phyloP scores from a whole-genome alignment of 2,797 vertebrate genomes.

The Argentina silus region DNA sequence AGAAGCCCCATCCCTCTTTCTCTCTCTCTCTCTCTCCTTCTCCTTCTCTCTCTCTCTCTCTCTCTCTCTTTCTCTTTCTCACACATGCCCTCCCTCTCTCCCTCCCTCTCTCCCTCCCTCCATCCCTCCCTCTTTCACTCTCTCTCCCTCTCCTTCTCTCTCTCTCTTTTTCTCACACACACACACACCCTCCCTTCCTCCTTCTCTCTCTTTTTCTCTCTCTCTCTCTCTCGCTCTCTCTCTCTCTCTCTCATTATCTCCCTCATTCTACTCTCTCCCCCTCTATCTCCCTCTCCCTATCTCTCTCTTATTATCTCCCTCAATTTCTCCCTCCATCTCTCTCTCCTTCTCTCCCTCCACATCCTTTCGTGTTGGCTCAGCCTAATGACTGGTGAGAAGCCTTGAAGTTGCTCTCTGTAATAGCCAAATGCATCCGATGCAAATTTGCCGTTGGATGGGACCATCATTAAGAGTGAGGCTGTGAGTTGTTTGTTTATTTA shows the following conservation, averaged over 20 bases:
- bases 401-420: constrained; percentile 1
- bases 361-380: constrained; percentile 27
- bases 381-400: constrained; percentile 30
- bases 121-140: background rate
- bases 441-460: constrained; percentile 16
- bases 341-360: constrained; percentile 7
- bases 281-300: background rate
- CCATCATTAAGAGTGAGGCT: constrained; percentile 11
- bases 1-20: constrained; percentile 6
- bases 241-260: background rate
- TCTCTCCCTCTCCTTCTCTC: background rate
- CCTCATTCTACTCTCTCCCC: background rate
- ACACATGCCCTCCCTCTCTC: no score
- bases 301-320: background rate
- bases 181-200: no score
- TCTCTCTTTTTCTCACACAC: constrained; percentile 2
- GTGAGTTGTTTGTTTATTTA: background rate
- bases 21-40: background rate
- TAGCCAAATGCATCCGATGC: background rate
- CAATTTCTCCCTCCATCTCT: background rate
- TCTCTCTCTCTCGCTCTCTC: constrained; percentile 1
- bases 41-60: background rate
- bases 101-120: background rate
- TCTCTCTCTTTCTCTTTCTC: constrained; percentile 6
- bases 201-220: constrained; percentile 2